Base-by-base conservation (phyloP, 2,888 invertebrate species). In the Poecilus cupreus region DNA sequence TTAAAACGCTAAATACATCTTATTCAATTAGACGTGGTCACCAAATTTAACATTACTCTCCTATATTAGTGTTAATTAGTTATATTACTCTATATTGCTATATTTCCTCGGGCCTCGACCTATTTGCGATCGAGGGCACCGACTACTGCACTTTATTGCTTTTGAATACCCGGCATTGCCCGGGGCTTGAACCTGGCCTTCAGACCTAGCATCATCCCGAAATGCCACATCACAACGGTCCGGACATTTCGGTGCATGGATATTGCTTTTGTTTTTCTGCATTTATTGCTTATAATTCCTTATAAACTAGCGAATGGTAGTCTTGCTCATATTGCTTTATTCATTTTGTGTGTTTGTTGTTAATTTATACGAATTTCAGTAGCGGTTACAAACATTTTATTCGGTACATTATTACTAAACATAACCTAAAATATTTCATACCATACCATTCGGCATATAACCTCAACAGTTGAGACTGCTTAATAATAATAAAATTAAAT, bases 161-260 rank as follows among this genome's bases (percentile, higher is more conserved):
- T 89, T 89, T 88, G 89, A 89, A 89, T 89, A 89, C 89, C 89
- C 88, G 89, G 89, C 89, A 88, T 51, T 72, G 51, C 88, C 88
- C 88, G 87, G 87, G 86, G 87, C 85, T 85, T 84, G 85, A 86
- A 85, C 85, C 83, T 85, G 85, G 86, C 57, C 49, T 57, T 60
- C 75, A 51, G 75, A 32, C 75, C 75, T 51, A 20, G n/a, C 49
- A 51, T 49, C 75, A 75, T 75, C 49, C 75, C 57, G 26, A 46
- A 72, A 72, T 43, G 46, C 20, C 46, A 72, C 72, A 72, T 43
- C 43, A 72, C 72, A 46, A 72, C 72, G 72, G 43, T 22, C 60
- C 26, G 32, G 60, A 60, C 60, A 60, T 60, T 60, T 32, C 32
- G 26, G 16, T n/a, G 20, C 11, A 22, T 49, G 8, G n/a, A 60